Percentiles rank a stretch among this genome's conserved stretches.
These are phyloP conservation scores for Erebia aethiops DNA, from an alignment of 2,888 invertebrate species.

Conservation along the genomic window DNA sequence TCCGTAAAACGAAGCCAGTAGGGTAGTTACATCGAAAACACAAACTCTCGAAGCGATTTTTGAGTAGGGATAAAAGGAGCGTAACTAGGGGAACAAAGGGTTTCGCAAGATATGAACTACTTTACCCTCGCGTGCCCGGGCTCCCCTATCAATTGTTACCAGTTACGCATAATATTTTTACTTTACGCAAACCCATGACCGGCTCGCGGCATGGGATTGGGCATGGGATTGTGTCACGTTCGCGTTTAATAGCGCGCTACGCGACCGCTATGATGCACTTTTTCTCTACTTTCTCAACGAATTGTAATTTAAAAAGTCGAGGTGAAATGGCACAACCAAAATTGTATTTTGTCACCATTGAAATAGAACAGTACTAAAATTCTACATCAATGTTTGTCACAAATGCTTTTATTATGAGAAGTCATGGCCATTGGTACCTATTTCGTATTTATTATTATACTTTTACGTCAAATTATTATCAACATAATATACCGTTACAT, in stretches of 20 bases:
- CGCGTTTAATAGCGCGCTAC: slow-evolving; percentile 44
- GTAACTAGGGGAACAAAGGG: slow-evolving; percentile 67
- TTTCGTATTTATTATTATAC: no score
- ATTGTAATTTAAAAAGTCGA: not conserved
- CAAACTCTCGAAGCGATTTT: slow-evolving; percentile 71
- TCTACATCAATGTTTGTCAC: no score
- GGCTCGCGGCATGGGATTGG: slow-evolving; percentile 42
- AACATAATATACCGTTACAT: no score
- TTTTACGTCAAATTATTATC: no score
- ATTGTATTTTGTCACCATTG: no score
- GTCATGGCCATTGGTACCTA: no score
- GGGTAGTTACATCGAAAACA: slow-evolving; percentile 72
- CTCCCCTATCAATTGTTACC: slow-evolving; percentile 75
- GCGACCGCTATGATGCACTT: slow-evolving; percentile 49
- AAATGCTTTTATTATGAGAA: no score
- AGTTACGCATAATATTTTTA: slow-evolving; percentile 78
- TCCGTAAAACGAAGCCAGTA: slow-evolving; percentile 69
- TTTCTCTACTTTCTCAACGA: not conserved
- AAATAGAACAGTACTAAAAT: no score
- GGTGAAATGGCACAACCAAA: no score
- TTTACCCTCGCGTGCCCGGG: slow-evolving; percentile 59
- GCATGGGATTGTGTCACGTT: slow-evolving; percentile 46
- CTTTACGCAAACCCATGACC: slow-evolving; percentile 53
- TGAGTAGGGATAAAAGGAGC: slow-evolving; percentile 74
- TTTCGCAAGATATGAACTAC: slow-evolving; percentile 65